Percentiles rank a stretch among this genome's conserved stretches.
phyloP scores from a whole-genome alignment of 2,113 vertebrate genomes.

The Siniperca chuatsi region DNA sequence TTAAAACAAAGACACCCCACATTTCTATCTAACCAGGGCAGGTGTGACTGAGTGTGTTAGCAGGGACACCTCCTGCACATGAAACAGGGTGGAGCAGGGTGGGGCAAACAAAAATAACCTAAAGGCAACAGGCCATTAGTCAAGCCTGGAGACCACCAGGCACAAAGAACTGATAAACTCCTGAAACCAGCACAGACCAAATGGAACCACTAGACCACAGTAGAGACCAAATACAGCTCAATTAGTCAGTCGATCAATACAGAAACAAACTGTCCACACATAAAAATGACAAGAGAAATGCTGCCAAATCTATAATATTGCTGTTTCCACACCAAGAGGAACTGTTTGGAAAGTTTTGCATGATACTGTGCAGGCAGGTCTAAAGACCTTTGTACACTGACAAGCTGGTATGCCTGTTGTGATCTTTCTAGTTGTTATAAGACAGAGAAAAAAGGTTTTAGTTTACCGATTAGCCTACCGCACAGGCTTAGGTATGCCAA shows the following conservation, averaged over 20 bases:
- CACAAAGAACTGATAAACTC: constrained; percentile 33
- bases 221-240: constrained; percentile 13
- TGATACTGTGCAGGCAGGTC: neutral
- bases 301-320: neutral
- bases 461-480: neutral
- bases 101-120: constrained; percentile 64
- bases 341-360: constrained; percentile 3
- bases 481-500: constrained; percentile 54
- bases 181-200: constrained; percentile 30
- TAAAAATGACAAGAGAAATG: neutral
- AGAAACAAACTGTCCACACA: neutral
- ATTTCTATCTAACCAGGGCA: constrained; percentile 49
- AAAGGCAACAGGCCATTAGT: constrained; percentile 62
- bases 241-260: constrained; percentile 16
- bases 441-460: neutral
- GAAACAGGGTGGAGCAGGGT: constrained; percentile 56
- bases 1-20: constrained; percentile 65
- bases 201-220: constrained; percentile 1
- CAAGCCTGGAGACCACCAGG: constrained; percentile 50
- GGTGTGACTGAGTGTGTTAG: constrained; percentile 53
- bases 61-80: constrained; percentile 25
- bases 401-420: constrained; percentile 1
- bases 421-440: neutral
- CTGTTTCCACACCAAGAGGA: neutral
- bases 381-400: constrained; percentile 24